Conservation (phyloP, 2,888 invertebrate genomes). For the Oscheius sp. region DNA sequence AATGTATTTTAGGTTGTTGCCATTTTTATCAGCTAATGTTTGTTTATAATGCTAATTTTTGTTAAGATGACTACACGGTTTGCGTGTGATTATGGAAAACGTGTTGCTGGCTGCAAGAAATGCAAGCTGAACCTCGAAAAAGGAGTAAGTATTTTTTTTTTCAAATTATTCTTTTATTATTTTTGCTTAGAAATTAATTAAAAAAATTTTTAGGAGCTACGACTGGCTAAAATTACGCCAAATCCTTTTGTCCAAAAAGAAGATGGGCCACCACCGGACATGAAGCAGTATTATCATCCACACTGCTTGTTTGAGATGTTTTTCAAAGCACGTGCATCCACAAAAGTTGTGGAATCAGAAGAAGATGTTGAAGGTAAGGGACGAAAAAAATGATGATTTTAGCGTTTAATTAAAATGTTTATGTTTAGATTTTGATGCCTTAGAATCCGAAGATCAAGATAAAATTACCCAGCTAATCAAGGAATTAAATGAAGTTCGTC, state of each 20-base stretch:
- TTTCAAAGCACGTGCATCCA: conserved; percentile 81
- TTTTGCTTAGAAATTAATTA: not conserved
- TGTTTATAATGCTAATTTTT: not conserved
- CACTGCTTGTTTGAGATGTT: conserved; percentile 84
- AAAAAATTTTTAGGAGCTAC: conserved; percentile 52
- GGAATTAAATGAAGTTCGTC: conserved; percentile 41
- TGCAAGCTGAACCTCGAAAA: conserved; percentile 77
- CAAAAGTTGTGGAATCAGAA: conserved; percentile 81
- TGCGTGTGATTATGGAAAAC: conserved; percentile 82
- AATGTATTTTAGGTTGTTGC: not conserved
- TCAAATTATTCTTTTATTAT: not conserved
- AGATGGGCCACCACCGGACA: conserved; percentile 75
- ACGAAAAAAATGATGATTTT: too few relatives aligned
- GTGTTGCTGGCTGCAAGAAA: conserved; percentile 85
- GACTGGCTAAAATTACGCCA: conserved; percentile 81
- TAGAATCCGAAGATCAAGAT: conserved; percentile 40
- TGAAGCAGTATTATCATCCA: conserved; percentile 76
- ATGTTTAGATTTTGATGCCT: conserved; percentile 33
- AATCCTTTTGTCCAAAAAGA: conserved; percentile 79
- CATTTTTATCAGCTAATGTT: not conserved
- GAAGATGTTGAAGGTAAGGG: conserved; percentile 79
- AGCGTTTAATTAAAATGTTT: not conserved
- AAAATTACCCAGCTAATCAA: conserved; percentile 47
- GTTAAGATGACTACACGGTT: conserved; percentile 69
- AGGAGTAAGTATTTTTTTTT: conserved; percentile 34